A percentile compares a stretch with the other conserved stretches of the same genome.
phyloP scores from a whole-genome alignment of 2,113 vertebrate species.

The Mionectes macconnelli region DNA sequence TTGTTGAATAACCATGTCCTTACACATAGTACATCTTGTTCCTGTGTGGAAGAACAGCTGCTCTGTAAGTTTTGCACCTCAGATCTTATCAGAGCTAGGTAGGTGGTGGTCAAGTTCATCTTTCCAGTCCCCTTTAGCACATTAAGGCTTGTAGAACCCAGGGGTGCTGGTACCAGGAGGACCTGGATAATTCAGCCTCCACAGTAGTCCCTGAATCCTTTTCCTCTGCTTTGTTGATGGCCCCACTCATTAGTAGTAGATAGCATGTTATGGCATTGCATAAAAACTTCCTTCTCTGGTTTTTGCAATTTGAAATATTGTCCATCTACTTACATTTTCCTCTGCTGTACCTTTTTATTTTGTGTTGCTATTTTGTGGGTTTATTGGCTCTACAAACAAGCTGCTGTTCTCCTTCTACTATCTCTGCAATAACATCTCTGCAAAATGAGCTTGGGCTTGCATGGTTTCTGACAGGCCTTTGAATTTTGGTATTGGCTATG shows the following conservation, averaged over 20 bases:
- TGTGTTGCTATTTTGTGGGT: not conserved
- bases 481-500: not conserved
- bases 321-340: not conserved
- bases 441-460: not conserved
- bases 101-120: not conserved
- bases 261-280: fast-evolving
- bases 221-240: not conserved
- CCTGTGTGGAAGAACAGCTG: not conserved
- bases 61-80: not conserved
- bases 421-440: not conserved
- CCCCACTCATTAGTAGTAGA: not conserved
- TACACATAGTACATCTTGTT: not conserved
- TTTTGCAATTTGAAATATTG: not conserved
- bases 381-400: not conserved
- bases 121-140: fast-evolving
- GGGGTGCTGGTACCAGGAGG: not conserved
- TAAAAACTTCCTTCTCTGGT: not conserved
- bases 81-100: not conserved
- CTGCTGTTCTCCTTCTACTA: not conserved
- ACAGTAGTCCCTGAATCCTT: not conserved
- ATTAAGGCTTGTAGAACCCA: fast-evolving
- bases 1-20: not conserved
- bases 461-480: slow-evolving; percentile 1
- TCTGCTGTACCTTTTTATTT: not conserved
- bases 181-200: not conserved